phyloP scores from a whole-genome alignment of 2,113 vertebrate species.

The Psephotus haematonotus region DNA sequence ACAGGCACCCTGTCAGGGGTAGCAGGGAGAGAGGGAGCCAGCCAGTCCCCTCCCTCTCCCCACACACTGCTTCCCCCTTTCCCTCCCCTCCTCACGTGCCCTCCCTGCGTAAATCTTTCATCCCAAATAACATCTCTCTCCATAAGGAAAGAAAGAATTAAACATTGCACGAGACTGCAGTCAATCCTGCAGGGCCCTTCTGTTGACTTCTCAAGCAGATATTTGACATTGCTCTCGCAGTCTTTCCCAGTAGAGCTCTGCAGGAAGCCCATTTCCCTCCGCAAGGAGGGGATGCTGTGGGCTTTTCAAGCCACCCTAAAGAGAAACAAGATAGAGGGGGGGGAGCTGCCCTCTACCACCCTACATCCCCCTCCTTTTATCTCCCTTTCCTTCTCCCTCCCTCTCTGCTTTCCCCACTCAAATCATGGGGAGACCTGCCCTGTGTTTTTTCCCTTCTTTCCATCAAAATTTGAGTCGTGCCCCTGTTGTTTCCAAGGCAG shows the following conservation, averaged over 20 bases:
- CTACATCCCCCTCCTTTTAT: neutral
- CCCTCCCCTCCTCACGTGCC: neutral
- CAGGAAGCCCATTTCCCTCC: neutral
- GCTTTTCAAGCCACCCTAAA: neutral
- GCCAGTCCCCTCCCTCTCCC: neutral
- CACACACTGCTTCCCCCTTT: neutral
- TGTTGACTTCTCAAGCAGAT: constrained; percentile 54
- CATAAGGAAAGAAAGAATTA: constrained; percentile 53
- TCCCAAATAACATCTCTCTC: constrained; percentile 34
- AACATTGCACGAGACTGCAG: constrained; percentile 61
- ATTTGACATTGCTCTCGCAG: constrained; percentile 52
- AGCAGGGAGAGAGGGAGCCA: neutral
- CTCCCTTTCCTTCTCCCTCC: neutral
- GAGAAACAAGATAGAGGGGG: neutral
- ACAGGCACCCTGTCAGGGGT: neutral
- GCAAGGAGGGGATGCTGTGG: neutral
- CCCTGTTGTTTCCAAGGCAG: neutral
- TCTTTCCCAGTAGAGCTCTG: neutral
- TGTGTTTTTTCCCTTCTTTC: neutral
- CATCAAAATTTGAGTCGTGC: neutral
- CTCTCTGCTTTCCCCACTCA: neutral
- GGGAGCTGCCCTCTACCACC: neutral
- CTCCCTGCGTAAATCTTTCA: constrained; percentile 49
- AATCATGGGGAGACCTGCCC: neutral
- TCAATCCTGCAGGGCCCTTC: constrained; percentile 46